phyloP scores from a whole-genome alignment of 1,140 invertebrate species.

The Odontomachus brunneus region DNA sequence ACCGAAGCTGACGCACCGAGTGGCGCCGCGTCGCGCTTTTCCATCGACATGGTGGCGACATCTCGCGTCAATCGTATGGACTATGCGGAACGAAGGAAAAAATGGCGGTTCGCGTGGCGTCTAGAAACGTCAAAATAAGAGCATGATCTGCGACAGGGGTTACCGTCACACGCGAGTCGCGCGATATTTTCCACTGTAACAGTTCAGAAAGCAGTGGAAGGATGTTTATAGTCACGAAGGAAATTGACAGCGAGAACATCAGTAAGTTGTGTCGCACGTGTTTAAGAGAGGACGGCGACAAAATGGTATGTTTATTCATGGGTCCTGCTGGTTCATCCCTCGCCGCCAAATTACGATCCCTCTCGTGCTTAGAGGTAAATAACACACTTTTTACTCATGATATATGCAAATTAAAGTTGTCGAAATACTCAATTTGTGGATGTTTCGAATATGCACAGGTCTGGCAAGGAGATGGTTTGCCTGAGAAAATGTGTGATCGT shows the following conservation, averaged over 20 bases:
- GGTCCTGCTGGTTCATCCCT: constrained; percentile 83
- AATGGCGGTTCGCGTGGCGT: no score
- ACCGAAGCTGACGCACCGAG: not conserved
- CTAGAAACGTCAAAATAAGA: no score
- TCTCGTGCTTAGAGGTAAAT: constrained; percentile 82
- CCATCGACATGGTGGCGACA: not conserved
- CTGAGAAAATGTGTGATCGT: constrained; percentile 83
- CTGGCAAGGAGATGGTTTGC: constrained; percentile 83
- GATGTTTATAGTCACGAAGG: constrained; percentile 84
- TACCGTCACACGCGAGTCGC: no score
- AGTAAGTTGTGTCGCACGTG: constrained; percentile 83
- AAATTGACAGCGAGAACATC: constrained; percentile 84
- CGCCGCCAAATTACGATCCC: constrained; percentile 82
- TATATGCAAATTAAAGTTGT: not conserved
- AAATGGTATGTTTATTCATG: constrained; percentile 84
- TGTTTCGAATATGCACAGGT: constrained; percentile 70
- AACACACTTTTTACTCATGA: not conserved
- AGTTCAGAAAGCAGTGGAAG: not conserved
- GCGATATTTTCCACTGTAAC: no score
- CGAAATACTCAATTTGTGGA: not conserved
- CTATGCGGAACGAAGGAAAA: no score
- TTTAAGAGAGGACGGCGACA: constrained; percentile 83
- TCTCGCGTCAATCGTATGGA: not conserved
- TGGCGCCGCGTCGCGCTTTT: not conserved
- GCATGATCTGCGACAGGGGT: no score